Conservation (phyloP, 2,113 vertebrate species). For the Scomber colias region DNA sequence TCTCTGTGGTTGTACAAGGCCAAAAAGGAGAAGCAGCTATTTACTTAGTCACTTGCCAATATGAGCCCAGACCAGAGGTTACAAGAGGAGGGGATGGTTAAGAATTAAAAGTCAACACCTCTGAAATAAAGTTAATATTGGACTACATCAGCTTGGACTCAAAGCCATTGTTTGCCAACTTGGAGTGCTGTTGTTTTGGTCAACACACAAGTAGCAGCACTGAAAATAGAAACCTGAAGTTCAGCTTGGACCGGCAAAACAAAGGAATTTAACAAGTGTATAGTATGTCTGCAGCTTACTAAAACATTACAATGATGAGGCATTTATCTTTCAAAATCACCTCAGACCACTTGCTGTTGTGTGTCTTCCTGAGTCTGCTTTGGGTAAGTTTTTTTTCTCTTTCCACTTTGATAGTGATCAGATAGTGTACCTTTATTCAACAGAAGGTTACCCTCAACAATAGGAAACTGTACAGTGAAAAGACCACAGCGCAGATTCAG, state of each 20-base stretch:
- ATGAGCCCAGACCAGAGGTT: constrained; percentile 54
- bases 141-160: background rate
- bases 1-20: constrained; percentile 51
- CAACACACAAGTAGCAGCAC: constrained; percentile 25
- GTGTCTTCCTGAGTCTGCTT: constrained; percentile 44
- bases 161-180: background rate
- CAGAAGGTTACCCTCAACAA: no score
- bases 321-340: constrained; percentile 32
- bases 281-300: background rate
- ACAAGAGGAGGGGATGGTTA: constrained; percentile 58
- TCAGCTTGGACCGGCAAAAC: background rate
- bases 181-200: constrained; percentile 44
- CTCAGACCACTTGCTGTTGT: constrained; percentile 38
- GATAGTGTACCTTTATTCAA: background rate
- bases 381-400: constrained; percentile 67
- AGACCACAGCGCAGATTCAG: no score
- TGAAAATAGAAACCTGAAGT: constrained; percentile 15
- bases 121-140: constrained; percentile 37
- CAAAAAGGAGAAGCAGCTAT: constrained; percentile 74
- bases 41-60: constrained; percentile 45
- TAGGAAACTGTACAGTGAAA: no score
- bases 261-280: constrained; percentile 11
- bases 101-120: constrained; percentile 75
- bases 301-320: constrained; percentile 3
- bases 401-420: constrained; percentile 25